Evolutionary conservation across 2,113 vertebrate species (phyloP), one percentile per base, ranked within the genome.

Genomic region (Brevimyrus niger): DNA sequence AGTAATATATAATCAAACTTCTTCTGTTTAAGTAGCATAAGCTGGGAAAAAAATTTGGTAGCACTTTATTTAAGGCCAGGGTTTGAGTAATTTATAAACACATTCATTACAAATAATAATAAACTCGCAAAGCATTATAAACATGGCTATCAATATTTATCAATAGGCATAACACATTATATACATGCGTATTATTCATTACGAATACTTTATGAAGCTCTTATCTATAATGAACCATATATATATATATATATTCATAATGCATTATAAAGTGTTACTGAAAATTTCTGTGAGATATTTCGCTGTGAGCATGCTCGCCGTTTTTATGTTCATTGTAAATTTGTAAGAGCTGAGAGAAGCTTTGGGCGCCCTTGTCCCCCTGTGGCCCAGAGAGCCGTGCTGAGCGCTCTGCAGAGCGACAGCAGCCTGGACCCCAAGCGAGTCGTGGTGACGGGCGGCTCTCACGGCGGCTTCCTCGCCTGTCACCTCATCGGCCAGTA

Each of bases 381-480:
- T 46, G 42, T 85, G 44, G 13, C 88, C 85, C 92, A 96, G 96
- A 93, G 92, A 38, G 95, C 95, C 0, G 95, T 96, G 84, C 91
- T 94, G 1, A 90, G 93, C 38, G 92, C 87, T 0, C 93, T 98
- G 92, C 90, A 58, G 84, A 93, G 31, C 0, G 94, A 96, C 89
- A 2, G 8, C 3, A 92, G 92, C 61, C 93, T 97, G 23, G 96
- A 97, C 93, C 90, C 94, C 0, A 83, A 93, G 6, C 93, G 92
- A 42, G 91, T 97, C 89, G 96, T 93, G 9, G 93, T 97, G 92
- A 93, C 97, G 82, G 97, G 97, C 0, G 97, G 97, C 4, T 97
- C 97, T 61, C 97, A 97, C 0, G 96, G 97, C 9, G 97, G 97
- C 76, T 97, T 98, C 92, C 94, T 97, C 0, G 94, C 95, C 50